phyloP scores from a whole-genome alignment of 2,888 invertebrate genomes.

The Scaptomyza flava region DNA sequence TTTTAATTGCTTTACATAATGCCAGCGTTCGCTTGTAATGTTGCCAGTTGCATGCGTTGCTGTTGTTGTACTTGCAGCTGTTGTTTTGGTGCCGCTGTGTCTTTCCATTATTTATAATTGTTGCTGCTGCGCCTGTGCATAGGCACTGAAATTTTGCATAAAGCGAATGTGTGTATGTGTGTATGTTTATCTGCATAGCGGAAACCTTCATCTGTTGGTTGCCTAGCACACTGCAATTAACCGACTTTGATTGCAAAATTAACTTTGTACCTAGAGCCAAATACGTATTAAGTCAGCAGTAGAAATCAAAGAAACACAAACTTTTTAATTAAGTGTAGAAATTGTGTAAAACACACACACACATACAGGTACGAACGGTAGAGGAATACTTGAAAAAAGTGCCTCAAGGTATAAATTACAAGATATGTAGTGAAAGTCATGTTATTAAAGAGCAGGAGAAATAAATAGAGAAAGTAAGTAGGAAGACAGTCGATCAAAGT shows the following conservation, averaged over 20 bases:
- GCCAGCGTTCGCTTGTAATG: conserved; percentile 49
- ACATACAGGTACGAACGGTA: neutral
- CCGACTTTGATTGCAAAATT: conserved; percentile 67
- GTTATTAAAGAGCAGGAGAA: neutral
- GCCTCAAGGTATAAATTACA: neutral
- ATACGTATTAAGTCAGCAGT: conserved; percentile 3
- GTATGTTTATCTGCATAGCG: conserved; percentile 16
- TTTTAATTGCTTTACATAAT: conserved; percentile 80
- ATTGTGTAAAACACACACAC: conserved; percentile 25
- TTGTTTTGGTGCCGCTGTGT: conserved; percentile 41
- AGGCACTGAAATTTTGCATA: conserved; percentile 42
- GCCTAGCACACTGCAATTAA: conserved; percentile 47
- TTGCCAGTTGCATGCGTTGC: conserved; percentile 14
- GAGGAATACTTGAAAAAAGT: neutral
- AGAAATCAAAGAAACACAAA: conserved; percentile 57
- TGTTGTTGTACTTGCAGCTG: conserved; percentile 21
- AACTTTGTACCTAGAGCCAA: conserved; percentile 37
- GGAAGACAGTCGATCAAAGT: conserved; percentile 38
- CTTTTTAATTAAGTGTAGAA: conserved; percentile 62
- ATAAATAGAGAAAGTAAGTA: neutral
- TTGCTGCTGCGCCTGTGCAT: conserved; percentile 60
- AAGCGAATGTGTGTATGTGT: conserved; percentile 2
- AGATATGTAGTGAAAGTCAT: neutral
- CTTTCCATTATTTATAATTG: conserved; percentile 78
- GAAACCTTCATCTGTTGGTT: conserved; percentile 20